Evolutionary conservation across 2,797 vertebrate species (phyloP), one percentile per base, ranked within the genome.

Genomic region (Alcedo quadribrachys): DNA sequence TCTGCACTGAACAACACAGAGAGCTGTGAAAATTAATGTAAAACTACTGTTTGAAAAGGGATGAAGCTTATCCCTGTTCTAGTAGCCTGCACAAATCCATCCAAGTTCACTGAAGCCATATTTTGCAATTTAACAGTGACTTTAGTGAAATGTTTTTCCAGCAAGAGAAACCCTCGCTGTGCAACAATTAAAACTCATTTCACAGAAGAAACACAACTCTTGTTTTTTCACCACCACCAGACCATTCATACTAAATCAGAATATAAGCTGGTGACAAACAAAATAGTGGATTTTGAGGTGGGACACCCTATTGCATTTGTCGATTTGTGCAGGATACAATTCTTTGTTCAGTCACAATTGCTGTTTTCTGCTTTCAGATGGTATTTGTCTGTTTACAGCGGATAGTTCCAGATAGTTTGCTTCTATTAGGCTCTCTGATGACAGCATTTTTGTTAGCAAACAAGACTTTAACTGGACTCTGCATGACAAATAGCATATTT

Each of bases 401-500:
- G 94, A 92, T 80, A 42, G 62, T 87, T 94, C 92, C 65, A 94
- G 91, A 95, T 83, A 93, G 93, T 85, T 94, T 94, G 55, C 11
- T 4, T 89, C 87, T 91, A 92, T 95, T 90, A 92, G 85, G 82
- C 73, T 94, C 82, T 71, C 75, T 77, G 87, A 96, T 94, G 91
- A 95, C 95, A 96, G 89, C 80, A 73, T 68, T 96, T 94, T 91
- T 94, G 86, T 85, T 79, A 96, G 89, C 82, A 96, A 96, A 95
- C 95, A 95, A 80, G 87, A 92, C 91, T 90, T 95, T 87, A 95
- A 92, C 95, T 81, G 94, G 93, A 92, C 94, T 91, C 91, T 89
- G 91, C 88, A 92, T 94, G 96, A 95, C 94, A 96, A 97, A 96
- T 71, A 85, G 66, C 95, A 86, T 93, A 96, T 95, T 96, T 96